Percentiles rank a stretch among this genome's conserved stretches.
These are phyloP conservation scores for Macrotrachela quadricornifera DNA, from an alignment of 1,140 invertebrate species.

Conservation along the genomic window DNA sequence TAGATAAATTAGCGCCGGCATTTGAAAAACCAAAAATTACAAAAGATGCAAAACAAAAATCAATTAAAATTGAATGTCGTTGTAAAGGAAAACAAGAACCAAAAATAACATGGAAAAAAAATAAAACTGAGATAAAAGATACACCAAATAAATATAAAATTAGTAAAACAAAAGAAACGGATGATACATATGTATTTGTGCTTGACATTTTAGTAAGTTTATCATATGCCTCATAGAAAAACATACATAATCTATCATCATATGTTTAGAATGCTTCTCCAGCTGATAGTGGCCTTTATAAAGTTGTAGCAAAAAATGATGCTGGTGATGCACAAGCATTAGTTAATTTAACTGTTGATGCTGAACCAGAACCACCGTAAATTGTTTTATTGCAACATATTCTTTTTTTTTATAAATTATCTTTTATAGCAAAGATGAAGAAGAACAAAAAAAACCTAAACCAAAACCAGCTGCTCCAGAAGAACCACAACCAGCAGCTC, in stretches of 20 bases:
- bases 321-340: slow-evolving; percentile 82
- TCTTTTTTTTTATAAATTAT: too few relatives aligned
- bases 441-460: too few relatives aligned
- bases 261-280: not conserved
- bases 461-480: too few relatives aligned
- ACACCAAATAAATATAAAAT: slow-evolving; percentile 3
- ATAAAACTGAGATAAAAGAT: slow-evolving; percentile 2
- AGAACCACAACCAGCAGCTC: too few relatives aligned
- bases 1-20: not conserved
- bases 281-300: slow-evolving; percentile 66
- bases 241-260: not conserved
- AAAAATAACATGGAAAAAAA: slow-evolving; percentile 3
- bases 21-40: slow-evolving; percentile 7
- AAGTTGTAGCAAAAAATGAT: slow-evolving; percentile 82
- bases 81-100: slow-evolving; percentile 6
- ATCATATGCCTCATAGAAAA: not conserved
- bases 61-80: slow-evolving; percentile 1
- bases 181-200: not conserved
- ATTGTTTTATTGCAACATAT: too few relatives aligned
- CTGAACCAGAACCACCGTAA: too few relatives aligned
- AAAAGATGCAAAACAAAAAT: slow-evolving; percentile 2
- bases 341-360: slow-evolving; percentile 32
- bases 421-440: too few relatives aligned
- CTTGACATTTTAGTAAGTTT: not conserved
- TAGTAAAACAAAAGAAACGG: slow-evolving; percentile 1